Evolutionary conservation across 2,888 invertebrate genomes (phyloP).

Genomic region (Amphipyra berbera): DNA sequence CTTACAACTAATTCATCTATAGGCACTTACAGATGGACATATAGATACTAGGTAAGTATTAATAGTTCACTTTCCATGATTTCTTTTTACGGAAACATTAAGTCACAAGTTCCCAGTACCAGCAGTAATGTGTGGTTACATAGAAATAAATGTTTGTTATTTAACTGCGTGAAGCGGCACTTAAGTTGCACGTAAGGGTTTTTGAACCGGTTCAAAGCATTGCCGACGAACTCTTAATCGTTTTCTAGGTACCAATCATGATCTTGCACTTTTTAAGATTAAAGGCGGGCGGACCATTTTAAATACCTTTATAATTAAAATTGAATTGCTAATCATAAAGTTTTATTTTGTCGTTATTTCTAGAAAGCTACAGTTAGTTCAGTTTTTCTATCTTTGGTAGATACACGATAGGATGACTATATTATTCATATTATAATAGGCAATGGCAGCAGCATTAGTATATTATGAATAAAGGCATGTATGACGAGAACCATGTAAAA

Average conservation of each 20-base stretch:
- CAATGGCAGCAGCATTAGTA: too few species aligned
- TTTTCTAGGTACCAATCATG: constrained; percentile 33
- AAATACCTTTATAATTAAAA: constrained; percentile 8
- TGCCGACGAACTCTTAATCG: constrained; percentile 22
- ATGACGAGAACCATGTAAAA: too few species aligned
- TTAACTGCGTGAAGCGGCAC: constrained; percentile 22
- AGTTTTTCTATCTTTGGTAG: too few species aligned
- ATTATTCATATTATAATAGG: too few species aligned
- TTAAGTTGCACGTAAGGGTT: constrained; percentile 33
- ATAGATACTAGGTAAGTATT: background rate
- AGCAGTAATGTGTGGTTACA: constrained; percentile 18
- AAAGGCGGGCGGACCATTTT: background rate
- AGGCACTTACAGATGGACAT: background rate
- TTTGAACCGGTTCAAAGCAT: constrained; percentile 27
- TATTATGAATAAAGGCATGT: too few species aligned
- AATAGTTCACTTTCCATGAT: constrained; percentile 26
- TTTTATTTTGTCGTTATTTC: constrained; percentile 11
- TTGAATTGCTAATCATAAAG: constrained; percentile 9
- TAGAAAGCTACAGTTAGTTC: constrained; percentile 27
- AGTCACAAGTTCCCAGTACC: constrained; percentile 28
- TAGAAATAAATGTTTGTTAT: constrained; percentile 40
- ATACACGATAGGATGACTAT: too few species aligned
- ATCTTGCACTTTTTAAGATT: constrained; percentile 34
- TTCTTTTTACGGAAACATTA: constrained; percentile 35
- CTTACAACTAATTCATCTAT: too few species aligned